These are phyloP conservation scores for Labroides dimidiatus DNA, from an alignment of 2,797 vertebrate species.

Conservation along the genomic window DNA sequence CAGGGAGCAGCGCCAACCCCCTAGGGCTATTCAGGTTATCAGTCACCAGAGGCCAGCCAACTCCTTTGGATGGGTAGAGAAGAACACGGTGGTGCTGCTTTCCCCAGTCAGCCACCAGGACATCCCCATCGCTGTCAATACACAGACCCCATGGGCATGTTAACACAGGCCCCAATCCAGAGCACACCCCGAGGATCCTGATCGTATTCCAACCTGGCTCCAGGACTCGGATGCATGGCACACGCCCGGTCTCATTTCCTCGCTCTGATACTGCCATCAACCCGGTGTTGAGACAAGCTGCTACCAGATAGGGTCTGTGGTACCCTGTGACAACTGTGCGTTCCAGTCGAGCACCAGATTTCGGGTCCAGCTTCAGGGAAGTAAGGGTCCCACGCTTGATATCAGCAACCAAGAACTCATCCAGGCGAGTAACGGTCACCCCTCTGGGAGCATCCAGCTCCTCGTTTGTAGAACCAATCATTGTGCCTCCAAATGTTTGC, in stretches of 20 bases:
- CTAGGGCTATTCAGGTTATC: constrained; percentile 84
- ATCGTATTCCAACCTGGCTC: constrained; percentile 84
- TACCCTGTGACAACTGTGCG: constrained; percentile 83
- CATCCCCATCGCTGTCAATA: constrained; percentile 85
- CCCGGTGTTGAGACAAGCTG: constrained; percentile 81
- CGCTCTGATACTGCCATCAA: constrained; percentile 86
- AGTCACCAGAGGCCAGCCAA: constrained; percentile 79
- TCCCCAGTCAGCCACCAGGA: constrained; percentile 88
- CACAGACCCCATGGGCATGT: constrained; percentile 88
- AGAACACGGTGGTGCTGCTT: constrained; percentile 80
- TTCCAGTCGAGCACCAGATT: constrained; percentile 80
- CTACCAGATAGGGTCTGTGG: constrained; percentile 86
- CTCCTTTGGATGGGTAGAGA: constrained; percentile 80
- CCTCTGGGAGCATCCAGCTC: constrained; percentile 86
- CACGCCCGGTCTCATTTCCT: constrained; percentile 82
- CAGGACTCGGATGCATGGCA: constrained; percentile 87
- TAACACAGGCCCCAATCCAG: constrained; percentile 82
- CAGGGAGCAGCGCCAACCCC: constrained; percentile 84
- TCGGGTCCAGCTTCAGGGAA: constrained; percentile 81
- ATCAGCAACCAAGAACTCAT: constrained; percentile 88
- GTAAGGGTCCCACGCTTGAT: constrained; percentile 85
- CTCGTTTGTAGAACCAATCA: constrained; percentile 74
- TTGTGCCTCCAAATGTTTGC: constrained; percentile 82
- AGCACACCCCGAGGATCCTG: constrained; percentile 84
- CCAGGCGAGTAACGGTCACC: constrained; percentile 77